A percentile compares a stretch with the other conserved stretches of the same genome.
These are phyloP conservation scores for Leptobrachium ailaonicum DNA, from an alignment of 2,113 vertebrate genomes.

Conservation along the genomic window DNA sequence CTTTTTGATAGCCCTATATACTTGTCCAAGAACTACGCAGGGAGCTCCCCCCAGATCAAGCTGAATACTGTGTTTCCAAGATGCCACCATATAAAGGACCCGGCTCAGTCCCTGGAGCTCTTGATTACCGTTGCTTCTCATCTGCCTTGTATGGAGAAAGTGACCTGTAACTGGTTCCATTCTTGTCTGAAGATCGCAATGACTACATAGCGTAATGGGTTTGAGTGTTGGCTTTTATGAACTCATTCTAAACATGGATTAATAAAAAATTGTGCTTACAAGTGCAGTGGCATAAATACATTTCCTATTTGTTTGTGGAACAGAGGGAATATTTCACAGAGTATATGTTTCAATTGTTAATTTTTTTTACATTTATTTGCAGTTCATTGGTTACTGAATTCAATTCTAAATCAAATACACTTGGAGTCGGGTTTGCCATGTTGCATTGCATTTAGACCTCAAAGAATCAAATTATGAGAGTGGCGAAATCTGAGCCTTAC, in stretches of 20 bases:
- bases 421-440: too few relatives aligned
- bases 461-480: too few relatives aligned
- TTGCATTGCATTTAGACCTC: too few relatives aligned
- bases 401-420: too few relatives aligned
- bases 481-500: too few relatives aligned
- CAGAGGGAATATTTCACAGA: too few relatives aligned
- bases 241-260: slow-evolving; percentile 1
- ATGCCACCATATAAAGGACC: slow-evolving; percentile 79
- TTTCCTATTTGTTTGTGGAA: too few relatives aligned
- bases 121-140: slow-evolving; percentile 83
- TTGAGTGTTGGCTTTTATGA: slow-evolving; percentile 2
- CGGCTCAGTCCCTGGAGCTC: slow-evolving; percentile 71
- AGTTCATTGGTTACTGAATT: too few relatives aligned
- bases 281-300: background rate
- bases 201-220: background rate
- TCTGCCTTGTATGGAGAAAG: slow-evolving; percentile 85
- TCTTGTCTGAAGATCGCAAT: background rate
- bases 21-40: slow-evolving; percentile 78
- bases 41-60: slow-evolving; percentile 82
- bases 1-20: slow-evolving; percentile 73
- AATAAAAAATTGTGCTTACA: slow-evolving; percentile 7
- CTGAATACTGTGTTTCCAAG: slow-evolving; percentile 83
- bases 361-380: too few relatives aligned
- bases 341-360: too few relatives aligned
- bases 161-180: slow-evolving; percentile 71